phyloP scores from a whole-genome alignment of 2,888 invertebrate genomes.

The Acanthosepion pharaonis region DNA sequence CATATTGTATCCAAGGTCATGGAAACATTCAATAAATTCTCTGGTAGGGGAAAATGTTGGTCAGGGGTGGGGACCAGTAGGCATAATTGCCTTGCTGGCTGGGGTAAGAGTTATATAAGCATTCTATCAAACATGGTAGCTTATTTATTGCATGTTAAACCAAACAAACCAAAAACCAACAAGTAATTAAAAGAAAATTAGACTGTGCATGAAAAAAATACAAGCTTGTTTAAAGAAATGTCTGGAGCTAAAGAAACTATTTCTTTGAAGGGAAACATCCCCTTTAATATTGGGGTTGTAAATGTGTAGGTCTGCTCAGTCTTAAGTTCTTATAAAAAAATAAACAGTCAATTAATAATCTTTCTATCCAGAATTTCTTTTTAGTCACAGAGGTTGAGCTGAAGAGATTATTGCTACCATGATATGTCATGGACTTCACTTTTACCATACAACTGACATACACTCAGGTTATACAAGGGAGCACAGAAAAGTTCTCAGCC shows the following conservation, averaged over 20 bases:
- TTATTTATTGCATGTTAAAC: neutral
- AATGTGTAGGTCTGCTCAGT: neutral
- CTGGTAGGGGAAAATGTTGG: neutral
- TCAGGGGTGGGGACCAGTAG: no score
- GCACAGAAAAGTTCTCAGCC: no score
- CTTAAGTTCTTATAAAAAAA: neutral
- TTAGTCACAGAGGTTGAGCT: neutral
- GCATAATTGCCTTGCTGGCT: neutral
- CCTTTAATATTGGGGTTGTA: neutral
- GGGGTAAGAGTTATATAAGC: neutral
- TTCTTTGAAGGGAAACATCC: neutral
- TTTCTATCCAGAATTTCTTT: neutral
- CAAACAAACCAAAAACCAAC: neutral
- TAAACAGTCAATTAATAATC: neutral
- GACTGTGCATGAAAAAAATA: neutral
- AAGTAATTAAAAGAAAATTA: neutral
- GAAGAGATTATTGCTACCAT: neutral
- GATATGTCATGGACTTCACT: neutral
- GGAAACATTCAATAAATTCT: neutral
- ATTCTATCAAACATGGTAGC: neutral
- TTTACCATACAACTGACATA: neutral
- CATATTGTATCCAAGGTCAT: neutral
- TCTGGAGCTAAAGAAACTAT: neutral
- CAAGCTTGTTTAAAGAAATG: neutral
- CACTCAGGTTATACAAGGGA: no score